These are phyloP conservation scores for Beris chalybata DNA, from an alignment of 2,888 invertebrate genomes.

Conservation along the genomic window DNA sequence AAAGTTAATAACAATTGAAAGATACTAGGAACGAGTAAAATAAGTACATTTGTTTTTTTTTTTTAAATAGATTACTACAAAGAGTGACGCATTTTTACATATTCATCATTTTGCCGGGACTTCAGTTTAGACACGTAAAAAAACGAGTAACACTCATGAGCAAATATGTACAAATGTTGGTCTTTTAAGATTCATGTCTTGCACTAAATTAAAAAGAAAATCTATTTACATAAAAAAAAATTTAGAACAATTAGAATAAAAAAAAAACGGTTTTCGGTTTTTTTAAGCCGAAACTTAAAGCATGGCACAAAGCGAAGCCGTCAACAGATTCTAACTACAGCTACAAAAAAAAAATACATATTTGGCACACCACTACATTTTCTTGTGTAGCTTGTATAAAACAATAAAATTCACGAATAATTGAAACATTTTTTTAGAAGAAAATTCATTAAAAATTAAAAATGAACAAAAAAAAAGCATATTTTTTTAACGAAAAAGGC, in stretches of 20 bases:
- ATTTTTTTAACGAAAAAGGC: neutral
- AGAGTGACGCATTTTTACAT: too few relatives aligned
- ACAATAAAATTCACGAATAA: slow-evolving; percentile 21
- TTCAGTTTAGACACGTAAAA: too few relatives aligned
- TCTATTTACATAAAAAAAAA: slow-evolving; percentile 15
- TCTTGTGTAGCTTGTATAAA: slow-evolving; percentile 15
- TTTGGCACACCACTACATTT: slow-evolving; percentile 25
- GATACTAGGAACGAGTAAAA: too few relatives aligned
- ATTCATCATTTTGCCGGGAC: too few relatives aligned
- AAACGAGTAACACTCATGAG: slow-evolving; percentile 10
- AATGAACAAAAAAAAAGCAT: slow-evolving; percentile 15
- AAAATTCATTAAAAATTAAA: slow-evolving; percentile 24
- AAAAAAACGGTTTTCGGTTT: slow-evolving; percentile 4
- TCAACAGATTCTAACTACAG: slow-evolving; percentile 2
- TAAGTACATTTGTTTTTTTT: too few relatives aligned
- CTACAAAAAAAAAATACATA: slow-evolving; percentile 17
- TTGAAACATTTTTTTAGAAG: slow-evolving; percentile 8
- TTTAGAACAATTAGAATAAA: neutral
- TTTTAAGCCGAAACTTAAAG: slow-evolving; percentile 8
- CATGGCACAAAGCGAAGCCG: slow-evolving; percentile 23
- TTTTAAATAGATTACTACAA: too few relatives aligned
- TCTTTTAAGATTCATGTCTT: neutral
- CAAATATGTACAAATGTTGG: slow-evolving; percentile 21
- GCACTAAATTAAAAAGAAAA: neutral
- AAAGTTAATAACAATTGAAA: too few relatives aligned